These are phyloP conservation scores for Thalassaphorura encarpata DNA, from an alignment of 1,140 invertebrate genomes.

Conservation along the genomic window DNA sequence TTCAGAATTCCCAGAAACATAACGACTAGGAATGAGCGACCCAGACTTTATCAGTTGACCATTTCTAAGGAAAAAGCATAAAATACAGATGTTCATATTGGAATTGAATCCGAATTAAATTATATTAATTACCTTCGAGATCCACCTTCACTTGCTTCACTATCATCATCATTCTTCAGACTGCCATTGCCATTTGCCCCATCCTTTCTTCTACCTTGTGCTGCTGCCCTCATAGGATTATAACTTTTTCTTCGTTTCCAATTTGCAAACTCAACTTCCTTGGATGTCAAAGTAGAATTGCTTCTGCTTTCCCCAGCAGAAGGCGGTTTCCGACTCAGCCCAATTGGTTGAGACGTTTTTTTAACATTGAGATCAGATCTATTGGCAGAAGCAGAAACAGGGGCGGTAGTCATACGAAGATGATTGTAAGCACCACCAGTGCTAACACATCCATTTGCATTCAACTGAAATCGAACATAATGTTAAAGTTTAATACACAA, in stretches of 20 bases:
- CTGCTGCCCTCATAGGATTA: slow-evolving; percentile 76
- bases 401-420: neutral
- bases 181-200: neutral
- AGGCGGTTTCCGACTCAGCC: slow-evolving; percentile 5
- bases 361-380: slow-evolving; percentile 1
- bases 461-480: too few relatives aligned
- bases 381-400: neutral
- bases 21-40: slow-evolving; percentile 14
- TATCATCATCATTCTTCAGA: too few relatives aligned
- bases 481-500: too few relatives aligned
- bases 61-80: too few relatives aligned
- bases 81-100: too few relatives aligned
- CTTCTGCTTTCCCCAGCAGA: slow-evolving; percentile 34
- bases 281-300: slow-evolving; percentile 52
- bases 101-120: too few relatives aligned
- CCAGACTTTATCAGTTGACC: slow-evolving; percentile 20
- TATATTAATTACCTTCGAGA: too few relatives aligned
- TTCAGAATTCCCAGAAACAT: slow-evolving; percentile 9
- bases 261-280: slow-evolving; percentile 77
- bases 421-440: neutral
- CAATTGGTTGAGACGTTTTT: neutral
- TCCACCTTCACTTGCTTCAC: too few relatives aligned
- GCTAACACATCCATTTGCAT: too few relatives aligned
- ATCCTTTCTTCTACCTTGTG: slow-evolving; percentile 52
- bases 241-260: slow-evolving; percentile 85